Evolutionary conservation across 2,113 vertebrate genomes (phyloP).

Genomic region (Cyprinodon tularosa): DNA sequence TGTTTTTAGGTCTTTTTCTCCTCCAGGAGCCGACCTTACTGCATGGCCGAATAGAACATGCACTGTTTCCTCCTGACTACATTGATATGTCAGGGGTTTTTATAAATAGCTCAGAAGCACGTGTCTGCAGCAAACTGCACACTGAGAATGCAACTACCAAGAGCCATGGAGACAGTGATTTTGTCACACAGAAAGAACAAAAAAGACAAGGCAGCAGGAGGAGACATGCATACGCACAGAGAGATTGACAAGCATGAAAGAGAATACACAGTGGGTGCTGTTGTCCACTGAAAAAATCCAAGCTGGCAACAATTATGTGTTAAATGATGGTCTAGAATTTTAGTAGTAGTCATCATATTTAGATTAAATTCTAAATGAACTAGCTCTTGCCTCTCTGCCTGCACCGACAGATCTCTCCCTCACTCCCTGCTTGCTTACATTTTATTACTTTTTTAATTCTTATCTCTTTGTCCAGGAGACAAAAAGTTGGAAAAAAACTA

Average conservation of each 20-base stretch:
- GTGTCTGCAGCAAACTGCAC: slow-evolving; percentile 56
- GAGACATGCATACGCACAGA: slow-evolving; percentile 1
- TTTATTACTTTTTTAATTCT: too few species aligned
- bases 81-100: slow-evolving; percentile 76
- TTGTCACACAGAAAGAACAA: slow-evolving; percentile 26
- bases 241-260: not conserved
- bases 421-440: too few species aligned
- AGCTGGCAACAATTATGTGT: not conserved
- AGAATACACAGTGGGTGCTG: not conserved
- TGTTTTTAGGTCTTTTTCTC: slow-evolving; percentile 68
- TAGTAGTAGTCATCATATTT: too few species aligned
- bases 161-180: slow-evolving; percentile 21
- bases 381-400: not conserved
- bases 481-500: too few species aligned
- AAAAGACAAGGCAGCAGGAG: not conserved
- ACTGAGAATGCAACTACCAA: slow-evolving; percentile 36
- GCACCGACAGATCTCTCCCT: too few species aligned
- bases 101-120: slow-evolving; percentile 79
- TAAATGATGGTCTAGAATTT: not conserved
- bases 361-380: not conserved
- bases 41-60: slow-evolving; percentile 75
- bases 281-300: slow-evolving; percentile 1
- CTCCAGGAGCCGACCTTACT: slow-evolving; percentile 69
- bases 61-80: slow-evolving; percentile 75
- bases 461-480: too few species aligned